Base-by-base conservation (phyloP, 1,140 invertebrate species). In the Lutraria rhynchaena region DNA sequence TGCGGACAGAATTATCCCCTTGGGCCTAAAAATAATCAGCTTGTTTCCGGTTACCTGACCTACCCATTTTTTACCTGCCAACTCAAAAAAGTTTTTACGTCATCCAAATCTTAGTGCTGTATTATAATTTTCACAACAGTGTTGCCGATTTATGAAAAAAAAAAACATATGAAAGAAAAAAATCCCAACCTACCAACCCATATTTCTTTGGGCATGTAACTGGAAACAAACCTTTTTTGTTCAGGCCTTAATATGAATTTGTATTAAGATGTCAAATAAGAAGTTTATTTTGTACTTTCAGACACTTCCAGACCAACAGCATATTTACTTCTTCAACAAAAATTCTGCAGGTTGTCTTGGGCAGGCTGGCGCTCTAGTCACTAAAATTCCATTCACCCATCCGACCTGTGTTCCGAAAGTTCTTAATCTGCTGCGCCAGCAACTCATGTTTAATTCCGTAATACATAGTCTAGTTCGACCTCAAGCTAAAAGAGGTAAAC, bases 281-380 rank as follows among this genome's bases (percentile, higher is more conserved):
- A 49, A 13, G 46, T 49, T n/a, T n/a, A n/a, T n/a, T n/a, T n/a
- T n/a, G n/a, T n/a, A 51, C 67, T 86, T 89, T 75, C 93, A 98
- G 95, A 96, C 95, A 60, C 93, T 99, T 33, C 96, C 97, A 0
- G 97, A 98, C 89, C 97, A 99, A 89, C 95, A 95, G 44, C 98
- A 99, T 90, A 97, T 96, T 89, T 99, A 98, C 90, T 97, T 97
- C 90, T 94, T 99, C 93, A 98, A 96, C 3, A 96, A 97, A 89
- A 95, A 95, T 78, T 95, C 94, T 83, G 94, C 94, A 17, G 88
- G 88, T 67, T 83, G 85, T 41, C 75, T 86, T 3, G 89, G 91
- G 31, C 94, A 98, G 92, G 95, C 96, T 61, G 97, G 96, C 3
- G 95, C 96, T 37, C 90, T 97, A 86, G 95, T 99, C 22, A 94